phyloP scores from a whole-genome alignment of 2,797 vertebrate genomes.

The Arnoldichthys spilopterus region DNA sequence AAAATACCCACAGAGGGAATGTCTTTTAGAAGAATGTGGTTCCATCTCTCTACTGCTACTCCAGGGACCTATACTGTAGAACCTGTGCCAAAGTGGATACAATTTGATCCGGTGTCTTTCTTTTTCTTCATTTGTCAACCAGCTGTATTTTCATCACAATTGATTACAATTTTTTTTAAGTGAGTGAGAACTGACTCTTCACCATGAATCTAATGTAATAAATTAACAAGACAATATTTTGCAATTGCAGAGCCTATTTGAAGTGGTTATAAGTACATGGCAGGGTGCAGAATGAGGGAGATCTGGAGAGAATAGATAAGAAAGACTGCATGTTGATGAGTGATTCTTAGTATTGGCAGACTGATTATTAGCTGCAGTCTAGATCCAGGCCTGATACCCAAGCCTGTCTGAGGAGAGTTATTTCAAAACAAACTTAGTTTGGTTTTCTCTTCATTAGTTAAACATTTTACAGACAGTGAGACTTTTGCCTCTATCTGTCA shows the following conservation, averaged over 20 bases:
- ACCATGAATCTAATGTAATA: too few relatives aligned
- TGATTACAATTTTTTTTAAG: too few relatives aligned
- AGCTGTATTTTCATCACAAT: not conserved
- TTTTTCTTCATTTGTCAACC: too few relatives aligned
- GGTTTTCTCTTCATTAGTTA: not conserved
- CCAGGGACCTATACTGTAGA: too few relatives aligned
- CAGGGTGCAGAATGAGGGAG: not conserved
- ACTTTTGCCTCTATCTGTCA: not conserved
- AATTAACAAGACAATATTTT: too few relatives aligned
- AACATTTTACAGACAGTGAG: not conserved
- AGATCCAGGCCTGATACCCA: conserved; percentile 29
- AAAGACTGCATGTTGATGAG: conserved; percentile 6
- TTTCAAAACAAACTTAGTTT: not conserved
- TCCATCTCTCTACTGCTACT: too few relatives aligned
- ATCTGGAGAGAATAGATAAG: conserved; percentile 40
- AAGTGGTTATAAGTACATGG: conserved; percentile 7
- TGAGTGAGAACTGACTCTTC: too few relatives aligned
- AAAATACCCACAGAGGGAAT: too few relatives aligned
- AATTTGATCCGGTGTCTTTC: too few relatives aligned
- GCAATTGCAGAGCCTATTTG: too few relatives aligned
- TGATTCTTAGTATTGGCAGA: conserved; percentile 2
- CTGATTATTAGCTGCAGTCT: conserved; percentile 31
- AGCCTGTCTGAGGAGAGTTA: conserved; percentile 1
- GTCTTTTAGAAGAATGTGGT: too few relatives aligned
- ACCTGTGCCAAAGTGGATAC: too few relatives aligned